Evolutionary conservation across 1,140 invertebrate species (phyloP), one percentile per base, ranked within the genome.

Genomic region (Sesamia nonagrioides): DNA sequence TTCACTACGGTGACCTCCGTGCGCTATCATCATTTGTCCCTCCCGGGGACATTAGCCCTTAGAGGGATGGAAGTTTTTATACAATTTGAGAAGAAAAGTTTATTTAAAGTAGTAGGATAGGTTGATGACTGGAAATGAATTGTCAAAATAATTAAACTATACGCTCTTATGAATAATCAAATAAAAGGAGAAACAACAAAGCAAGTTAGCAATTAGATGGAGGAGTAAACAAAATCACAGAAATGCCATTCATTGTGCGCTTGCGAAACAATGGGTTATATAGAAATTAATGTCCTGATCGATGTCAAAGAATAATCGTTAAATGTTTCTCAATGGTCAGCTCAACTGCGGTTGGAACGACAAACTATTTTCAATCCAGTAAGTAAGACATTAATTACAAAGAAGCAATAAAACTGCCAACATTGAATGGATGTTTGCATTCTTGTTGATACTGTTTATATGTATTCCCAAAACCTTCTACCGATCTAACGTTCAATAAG

Each of bases 1-100:
- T 94, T 94, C 86, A 89, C 81, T 80, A 92, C 87, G 93, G 90
- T 72, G 81, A 87, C 86, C 88, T 89, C 84, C 86, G 78, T 71
- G 78, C 77, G 82, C 84, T 83, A 89, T 89, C 88, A 91, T 89
- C 89, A 89, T 91, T 89, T 89, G 86, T 82, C 86, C 88, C 86
- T 86, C 84, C 76, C 69, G 66, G 71, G 54, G 78, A 77, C 80
- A 81, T 83, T 83, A 83, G 33, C 77, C 71, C 79, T 75, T 63
- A 61, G 82, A 89, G 86, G 86, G 86, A 83, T 88, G 84, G 50
- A 63, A 1, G 0, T 68, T 21, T 54, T 71, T 54, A 27, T 54
- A 33, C 27, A 18, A 4, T 52, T 50, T 50, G n/a, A 45, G 45
- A 50, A 3, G 45, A 50, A 50, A 50, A n/a, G 15, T n/a, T 40